Conservation (phyloP, 1,140 invertebrate species). For the Drosophila micromelanica region DNA sequence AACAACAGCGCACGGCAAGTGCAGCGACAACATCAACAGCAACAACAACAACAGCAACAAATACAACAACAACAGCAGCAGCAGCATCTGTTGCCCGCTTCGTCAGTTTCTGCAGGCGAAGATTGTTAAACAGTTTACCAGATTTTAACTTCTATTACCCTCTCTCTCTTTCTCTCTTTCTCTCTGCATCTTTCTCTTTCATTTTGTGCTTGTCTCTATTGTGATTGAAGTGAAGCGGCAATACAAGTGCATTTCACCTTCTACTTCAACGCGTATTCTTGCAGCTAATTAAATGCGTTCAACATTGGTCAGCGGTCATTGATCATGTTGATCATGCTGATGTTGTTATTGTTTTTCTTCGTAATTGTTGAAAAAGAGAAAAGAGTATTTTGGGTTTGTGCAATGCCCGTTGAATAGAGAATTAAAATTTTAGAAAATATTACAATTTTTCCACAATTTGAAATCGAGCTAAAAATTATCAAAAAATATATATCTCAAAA, state of each 20-base stretch:
- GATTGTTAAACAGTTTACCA: slow-evolving; percentile 55
- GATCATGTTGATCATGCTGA: slow-evolving; percentile 25
- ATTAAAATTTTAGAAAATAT: too few species aligned
- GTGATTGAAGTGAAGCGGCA: slow-evolving; percentile 62
- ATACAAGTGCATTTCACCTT: slow-evolving; percentile 73
- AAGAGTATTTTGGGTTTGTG: too few species aligned
- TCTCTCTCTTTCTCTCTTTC: background rate
- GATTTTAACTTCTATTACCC: background rate
- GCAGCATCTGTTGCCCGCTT: slow-evolving; percentile 19
- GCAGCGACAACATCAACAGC: slow-evolving; percentile 29
- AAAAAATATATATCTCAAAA: too few species aligned
- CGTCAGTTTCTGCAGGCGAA: slow-evolving; percentile 19
- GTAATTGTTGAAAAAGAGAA: too few species aligned
- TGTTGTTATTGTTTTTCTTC: background rate
- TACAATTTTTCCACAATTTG: too few species aligned
- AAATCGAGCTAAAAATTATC: too few species aligned
- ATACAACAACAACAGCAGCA: slow-evolving; percentile 12
- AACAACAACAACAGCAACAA: slow-evolving; percentile 23
- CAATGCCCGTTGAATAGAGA: too few species aligned
- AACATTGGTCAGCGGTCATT: slow-evolving; percentile 40
- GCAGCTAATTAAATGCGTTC: slow-evolving; percentile 71
- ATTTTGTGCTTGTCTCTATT: slow-evolving; percentile 8
- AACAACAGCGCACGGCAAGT: slow-evolving; percentile 48
- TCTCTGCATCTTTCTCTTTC: background rate
- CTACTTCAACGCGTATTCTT: slow-evolving; percentile 66